Evolutionary conservation across 2,113 vertebrate genomes (phyloP), one percentile per base, ranked within the genome.

Genomic region (Rattus norvegicus): DNA sequence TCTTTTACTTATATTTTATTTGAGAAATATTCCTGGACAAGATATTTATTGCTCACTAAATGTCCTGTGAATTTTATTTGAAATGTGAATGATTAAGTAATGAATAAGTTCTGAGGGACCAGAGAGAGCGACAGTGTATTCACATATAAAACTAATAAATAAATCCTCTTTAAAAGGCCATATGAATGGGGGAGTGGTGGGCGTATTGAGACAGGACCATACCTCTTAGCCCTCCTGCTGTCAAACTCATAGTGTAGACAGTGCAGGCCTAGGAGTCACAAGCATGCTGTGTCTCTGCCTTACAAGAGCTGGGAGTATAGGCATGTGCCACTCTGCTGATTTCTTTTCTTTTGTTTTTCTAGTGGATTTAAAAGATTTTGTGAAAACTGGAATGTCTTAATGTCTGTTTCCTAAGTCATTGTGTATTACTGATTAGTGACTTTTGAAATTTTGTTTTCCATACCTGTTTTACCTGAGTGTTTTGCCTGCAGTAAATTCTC

Each of bases 11-110:
- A 39, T 17, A 91, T 93, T 76, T 95, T 65, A n/a, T 92, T 94
- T 96, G 84, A 20, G 19, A 88, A n/a, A 92, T 67, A 20, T 94
- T 26, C 81, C 56, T 91, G 52, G 70, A 84, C 59, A 94, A 49
- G 56, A 85, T 22, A 65, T 24, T 95, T 73, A 70, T 43, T 86
- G 81, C 80, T 93, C 75, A 81, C 36, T 95, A 47, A 94, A 36
- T 67, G 19, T 69, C 52, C 54, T 88, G 1, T 95, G 39, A 91
- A 83, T 93, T 96, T 96, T 95, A 93, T 92, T 96, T 94, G 63
- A 80, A 94, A 75, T 76, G 61, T 84, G 91, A 89, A 93, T 86
- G 81, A 75, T 91, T 91, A 67, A 93, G 75, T 91, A 76, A 90
- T 75, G 52, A 88, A 77, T 61, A 96, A 89, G 13, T 75, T 73